A percentile compares a stretch with the other conserved stretches of the same genome.
phyloP scores from a whole-genome alignment of 2,113 vertebrate genomes.

The Struthio camelus region DNA sequence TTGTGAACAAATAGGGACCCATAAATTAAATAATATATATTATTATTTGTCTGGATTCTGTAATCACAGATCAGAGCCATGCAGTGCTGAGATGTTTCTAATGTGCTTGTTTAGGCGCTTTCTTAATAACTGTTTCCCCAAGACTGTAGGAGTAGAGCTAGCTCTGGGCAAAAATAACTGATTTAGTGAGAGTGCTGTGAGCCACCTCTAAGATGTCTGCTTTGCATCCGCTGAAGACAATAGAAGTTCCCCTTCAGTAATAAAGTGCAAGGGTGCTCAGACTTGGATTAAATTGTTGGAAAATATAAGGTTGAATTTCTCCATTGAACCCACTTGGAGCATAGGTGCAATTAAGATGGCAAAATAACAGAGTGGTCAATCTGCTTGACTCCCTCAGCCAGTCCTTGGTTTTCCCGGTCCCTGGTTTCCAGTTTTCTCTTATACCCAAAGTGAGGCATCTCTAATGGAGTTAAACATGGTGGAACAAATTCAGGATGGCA shows the following conservation, averaged over 20 bases:
- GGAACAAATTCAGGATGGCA: background rate
- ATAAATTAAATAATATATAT: constrained; percentile 47
- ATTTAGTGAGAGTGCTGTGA: background rate
- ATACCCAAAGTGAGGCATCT: background rate
- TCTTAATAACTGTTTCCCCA: background rate
- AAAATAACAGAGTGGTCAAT: background rate
- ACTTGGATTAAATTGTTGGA: background rate
- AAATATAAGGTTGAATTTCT: background rate
- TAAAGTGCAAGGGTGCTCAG: background rate
- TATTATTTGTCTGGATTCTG: constrained; percentile 18
- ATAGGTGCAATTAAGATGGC: background rate
- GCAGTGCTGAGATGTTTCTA: constrained; percentile 21
- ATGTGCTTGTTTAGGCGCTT: constrained; percentile 22
- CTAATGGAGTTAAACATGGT: background rate
- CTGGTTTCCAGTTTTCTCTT: background rate
- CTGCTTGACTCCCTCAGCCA: background rate
- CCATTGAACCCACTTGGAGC: background rate
- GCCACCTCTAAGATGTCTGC: background rate
- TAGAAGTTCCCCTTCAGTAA: background rate
- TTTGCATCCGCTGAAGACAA: background rate
- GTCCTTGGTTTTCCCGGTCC: background rate
- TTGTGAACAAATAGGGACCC: constrained; percentile 31
- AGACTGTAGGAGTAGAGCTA: background rate
- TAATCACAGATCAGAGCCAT: background rate
- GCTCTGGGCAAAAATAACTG: background rate